Base-by-base conservation (phyloP, 2,888 invertebrate species). In the Trachelus iudaicus region DNA sequence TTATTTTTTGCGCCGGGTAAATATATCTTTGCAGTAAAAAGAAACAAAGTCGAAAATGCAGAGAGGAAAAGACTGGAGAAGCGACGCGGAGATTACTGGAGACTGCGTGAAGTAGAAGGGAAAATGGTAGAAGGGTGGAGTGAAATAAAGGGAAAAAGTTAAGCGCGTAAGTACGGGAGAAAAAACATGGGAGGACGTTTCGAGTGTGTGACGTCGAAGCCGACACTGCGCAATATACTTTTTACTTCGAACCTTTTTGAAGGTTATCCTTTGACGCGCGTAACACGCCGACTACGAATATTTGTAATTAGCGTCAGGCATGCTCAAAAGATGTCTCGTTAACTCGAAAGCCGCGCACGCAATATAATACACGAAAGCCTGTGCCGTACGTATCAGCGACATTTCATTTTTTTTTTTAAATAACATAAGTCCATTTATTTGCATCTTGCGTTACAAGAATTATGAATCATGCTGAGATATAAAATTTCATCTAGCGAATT, bases 91-190 rank as follows among this genome's bases (percentile, higher is more conserved):
- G 34, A 79, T 73, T 15, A 23, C 74, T 30, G 11, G n/a, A 68
- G n/a, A 73, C 15, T 11, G 69, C 37, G 30, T 35, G 31, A 34
- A 23, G 6, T 4, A 34, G 30, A 30, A 35, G 30, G 23, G 68
- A 35, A 73, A 73, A 30, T 37, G 79, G 69, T 34, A 35, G 23
- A 11, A 30, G 13, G 71, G 31, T 30, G 56, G 69, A 79, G 68
- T 40, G 73, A 76, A 68, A 71, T 30, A 73, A 37, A 56, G 69
- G n/a, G 73, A 31, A 56, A 74, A 40, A 40, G 68, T 15, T 11
- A 75, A 40, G 30, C 69, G 76, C 68, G 33, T 74, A 56, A 73
- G 76, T 35, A 37, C 73, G 31, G n/a, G 15, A 69, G 35, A 34
- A 68, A 68, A 34, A 56, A n/a, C 56, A 56, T 23, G 56, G 56